Evolutionary conservation across 2,888 invertebrate species (phyloP).

Genomic region (Apamea crenata): DNA sequence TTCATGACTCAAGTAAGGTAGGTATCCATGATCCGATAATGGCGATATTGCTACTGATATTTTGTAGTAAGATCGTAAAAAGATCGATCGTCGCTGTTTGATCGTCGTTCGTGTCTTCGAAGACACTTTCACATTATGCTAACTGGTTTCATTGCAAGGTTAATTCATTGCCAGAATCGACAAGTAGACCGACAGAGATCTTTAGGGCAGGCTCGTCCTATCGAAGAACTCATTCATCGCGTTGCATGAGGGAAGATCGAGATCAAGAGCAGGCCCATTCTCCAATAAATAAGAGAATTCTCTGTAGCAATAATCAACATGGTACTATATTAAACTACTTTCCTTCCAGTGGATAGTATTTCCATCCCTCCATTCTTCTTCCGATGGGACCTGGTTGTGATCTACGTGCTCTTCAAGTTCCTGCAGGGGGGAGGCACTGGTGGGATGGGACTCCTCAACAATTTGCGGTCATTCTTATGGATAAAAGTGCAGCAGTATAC

Average conservation of each 20-base stretch:
- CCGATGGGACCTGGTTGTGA: constrained; percentile 97
- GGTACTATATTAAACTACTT: not conserved
- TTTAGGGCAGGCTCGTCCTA: not conserved
- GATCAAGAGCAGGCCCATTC: not conserved
- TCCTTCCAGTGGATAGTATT: constrained; percentile 94
- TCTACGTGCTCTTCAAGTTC: constrained; percentile 97
- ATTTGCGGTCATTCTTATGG: constrained; percentile 97
- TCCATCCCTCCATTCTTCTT: constrained; percentile 91
- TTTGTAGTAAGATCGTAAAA: not conserved
- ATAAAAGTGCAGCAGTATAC: constrained; percentile 99
- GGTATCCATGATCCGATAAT: not conserved
- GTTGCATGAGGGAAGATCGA: too few species aligned
- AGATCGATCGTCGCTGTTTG: not conserved
- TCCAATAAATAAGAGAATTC: not conserved
- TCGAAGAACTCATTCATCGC: not conserved
- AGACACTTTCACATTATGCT: not conserved
- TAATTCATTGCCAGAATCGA: not conserved
- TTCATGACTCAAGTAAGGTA: not conserved
- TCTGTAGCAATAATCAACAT: not conserved
- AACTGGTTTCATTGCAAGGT: not conserved
- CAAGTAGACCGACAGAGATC: too few species aligned
- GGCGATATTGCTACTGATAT: not conserved
- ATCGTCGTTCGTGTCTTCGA: not conserved
- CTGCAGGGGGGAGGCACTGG: constrained; percentile 98
- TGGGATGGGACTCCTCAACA: constrained; percentile 97